Conservation (phyloP, 2,888 invertebrate species). For the Ophion ventricosus region DNA sequence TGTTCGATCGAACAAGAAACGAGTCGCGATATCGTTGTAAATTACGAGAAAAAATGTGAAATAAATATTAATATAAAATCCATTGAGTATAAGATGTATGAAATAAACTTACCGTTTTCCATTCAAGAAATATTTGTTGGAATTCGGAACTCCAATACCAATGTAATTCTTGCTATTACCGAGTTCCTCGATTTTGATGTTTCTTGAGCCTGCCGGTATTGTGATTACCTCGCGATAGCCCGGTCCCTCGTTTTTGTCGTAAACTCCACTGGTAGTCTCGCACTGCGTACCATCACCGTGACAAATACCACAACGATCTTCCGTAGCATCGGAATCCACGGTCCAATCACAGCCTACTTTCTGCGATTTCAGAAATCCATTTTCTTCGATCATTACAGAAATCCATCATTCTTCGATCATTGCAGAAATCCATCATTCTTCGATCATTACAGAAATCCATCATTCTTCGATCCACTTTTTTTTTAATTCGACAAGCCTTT, state of each 20-base stretch:
- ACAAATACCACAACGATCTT: conserved; percentile 88
- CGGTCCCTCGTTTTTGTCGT: conserved; percentile 83
- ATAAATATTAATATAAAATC: not conserved
- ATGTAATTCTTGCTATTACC: conserved; percentile 82
- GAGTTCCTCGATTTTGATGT: conserved; percentile 86
- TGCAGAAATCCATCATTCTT: not conserved
- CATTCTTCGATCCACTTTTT: not conserved
- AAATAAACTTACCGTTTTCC: conserved; percentile 85
- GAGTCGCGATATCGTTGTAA: conserved; percentile 35
- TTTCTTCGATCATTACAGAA: conserved; percentile 44
- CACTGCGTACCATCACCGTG: conserved; percentile 89
- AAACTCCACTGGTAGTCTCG: conserved; percentile 85
- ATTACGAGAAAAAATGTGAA: not conserved
- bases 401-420: not conserved
- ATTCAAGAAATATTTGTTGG: conserved; percentile 86
- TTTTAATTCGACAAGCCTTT: too few relatives aligned
- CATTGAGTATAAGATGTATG: not conserved
- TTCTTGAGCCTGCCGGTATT: conserved; percentile 86
- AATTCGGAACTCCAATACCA: conserved; percentile 84
- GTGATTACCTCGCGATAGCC: conserved; percentile 86
- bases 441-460: conserved; percentile 11
- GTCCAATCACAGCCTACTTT: conserved; percentile 88
- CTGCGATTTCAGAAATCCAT: conserved; percentile 79
- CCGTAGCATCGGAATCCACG: conserved; percentile 87
- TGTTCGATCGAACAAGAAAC: conserved; percentile 71